phyloP scores from a whole-genome alignment of 2,113 vertebrate species.

The Danionella cerebrum region DNA sequence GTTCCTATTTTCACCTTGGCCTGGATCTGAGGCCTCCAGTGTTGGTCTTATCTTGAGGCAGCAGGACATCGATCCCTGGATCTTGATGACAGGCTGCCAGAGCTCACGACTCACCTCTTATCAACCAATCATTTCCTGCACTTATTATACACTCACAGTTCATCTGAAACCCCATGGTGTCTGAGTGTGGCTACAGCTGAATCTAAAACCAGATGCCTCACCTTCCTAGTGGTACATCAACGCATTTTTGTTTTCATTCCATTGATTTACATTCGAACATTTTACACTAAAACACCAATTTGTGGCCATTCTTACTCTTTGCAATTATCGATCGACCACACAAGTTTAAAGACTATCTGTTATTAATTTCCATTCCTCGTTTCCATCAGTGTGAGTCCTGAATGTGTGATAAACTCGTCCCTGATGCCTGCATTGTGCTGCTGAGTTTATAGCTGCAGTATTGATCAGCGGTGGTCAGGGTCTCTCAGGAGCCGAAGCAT shows the following conservation, averaged over 20 bases:
- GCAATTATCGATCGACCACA: too few species aligned
- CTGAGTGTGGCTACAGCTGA: too few species aligned
- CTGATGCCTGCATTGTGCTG: neutral
- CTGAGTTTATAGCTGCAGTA: neutral
- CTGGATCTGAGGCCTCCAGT: neutral
- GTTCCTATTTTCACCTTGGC: conserved; percentile 6
- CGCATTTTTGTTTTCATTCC: too few species aligned
- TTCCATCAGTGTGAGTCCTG: too few species aligned
- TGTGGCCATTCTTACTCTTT: too few species aligned
- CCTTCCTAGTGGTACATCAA: too few species aligned
- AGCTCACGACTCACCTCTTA: neutral
- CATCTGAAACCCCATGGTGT: too few species aligned
- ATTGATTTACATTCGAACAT: too few species aligned
- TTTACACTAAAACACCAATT: too few species aligned
- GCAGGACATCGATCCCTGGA: conserved; percentile 48
- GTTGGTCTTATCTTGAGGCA: conserved; percentile 42
- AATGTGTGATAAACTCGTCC: neutral
- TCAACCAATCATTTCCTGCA: neutral
- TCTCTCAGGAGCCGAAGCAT: neutral
- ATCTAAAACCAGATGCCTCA: too few species aligned
- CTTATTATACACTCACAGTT: neutral
- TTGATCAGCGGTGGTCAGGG: neutral
- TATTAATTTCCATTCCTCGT: neutral
- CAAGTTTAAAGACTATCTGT: too few species aligned
- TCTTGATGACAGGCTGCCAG: conserved; percentile 36